Evolutionary conservation across 2,113 vertebrate species (phyloP).

Genomic region (Entelurus aequoreus): DNA sequence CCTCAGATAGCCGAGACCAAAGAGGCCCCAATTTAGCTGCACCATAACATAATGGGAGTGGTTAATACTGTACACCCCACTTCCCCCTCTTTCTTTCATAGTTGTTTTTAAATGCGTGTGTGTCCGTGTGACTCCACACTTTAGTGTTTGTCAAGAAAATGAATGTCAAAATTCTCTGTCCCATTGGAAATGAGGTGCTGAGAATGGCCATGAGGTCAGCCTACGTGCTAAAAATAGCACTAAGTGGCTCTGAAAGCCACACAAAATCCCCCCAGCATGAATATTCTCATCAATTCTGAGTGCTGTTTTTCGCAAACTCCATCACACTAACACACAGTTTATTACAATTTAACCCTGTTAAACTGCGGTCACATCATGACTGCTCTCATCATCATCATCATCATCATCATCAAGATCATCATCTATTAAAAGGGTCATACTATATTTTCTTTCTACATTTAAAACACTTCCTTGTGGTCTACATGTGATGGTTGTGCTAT

Average conservation of each 20-base stretch:
- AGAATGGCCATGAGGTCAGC: slow-evolving; percentile 50
- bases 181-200: slow-evolving; percentile 44
- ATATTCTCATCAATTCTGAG: slow-evolving; percentile 36
- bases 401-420: not conserved
- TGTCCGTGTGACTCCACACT: slow-evolving; percentile 18
- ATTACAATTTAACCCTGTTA: not conserved
- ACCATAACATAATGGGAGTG: slow-evolving; percentile 42
- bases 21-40: slow-evolving; percentile 34
- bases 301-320: slow-evolving; percentile 18
- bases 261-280: slow-evolving; percentile 46
- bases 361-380: not conserved
- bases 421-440: not conserved
- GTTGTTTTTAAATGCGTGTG: slow-evolving; percentile 41
- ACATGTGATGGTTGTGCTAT: too few species aligned
- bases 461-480: too few species aligned
- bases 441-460: too few species aligned
- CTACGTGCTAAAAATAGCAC: slow-evolving; percentile 62
- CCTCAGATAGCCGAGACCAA: slow-evolving; percentile 41
- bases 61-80: slow-evolving; percentile 19
- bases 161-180: slow-evolving; percentile 47
- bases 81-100: slow-evolving; percentile 33
- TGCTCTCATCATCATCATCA: not conserved
- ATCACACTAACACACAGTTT: not conserved
- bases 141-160: slow-evolving; percentile 34
- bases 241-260: slow-evolving; percentile 37